Percentiles rank a stretch among this genome's conserved stretches.
phyloP scores from a whole-genome alignment of 2,797 vertebrate genomes.

The Carapus acus region DNA sequence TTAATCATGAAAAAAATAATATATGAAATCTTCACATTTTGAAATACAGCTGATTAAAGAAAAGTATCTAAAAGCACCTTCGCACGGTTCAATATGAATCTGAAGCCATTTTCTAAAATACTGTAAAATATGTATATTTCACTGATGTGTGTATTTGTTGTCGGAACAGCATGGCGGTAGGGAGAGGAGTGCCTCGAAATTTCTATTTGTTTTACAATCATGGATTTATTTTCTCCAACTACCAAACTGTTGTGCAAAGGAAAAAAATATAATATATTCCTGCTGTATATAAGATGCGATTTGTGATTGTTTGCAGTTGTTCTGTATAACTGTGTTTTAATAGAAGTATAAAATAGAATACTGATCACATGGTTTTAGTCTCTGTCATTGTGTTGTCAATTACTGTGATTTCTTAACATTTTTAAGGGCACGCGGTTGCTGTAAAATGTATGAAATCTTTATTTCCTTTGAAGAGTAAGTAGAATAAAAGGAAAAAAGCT shows the following conservation, averaged over 20 bases:
- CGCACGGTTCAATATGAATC: conserved; percentile 61
- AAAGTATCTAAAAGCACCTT: conserved; percentile 60
- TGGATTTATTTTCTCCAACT: conserved; percentile 72
- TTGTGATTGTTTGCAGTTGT: conserved; percentile 92
- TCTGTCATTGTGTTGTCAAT: conserved; percentile 48
- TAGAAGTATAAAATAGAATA: conserved; percentile 79
- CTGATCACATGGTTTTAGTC: conserved; percentile 51
- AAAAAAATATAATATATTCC: conserved; percentile 71
- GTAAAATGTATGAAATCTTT: conserved; percentile 41
- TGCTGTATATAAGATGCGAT: conserved; percentile 92
- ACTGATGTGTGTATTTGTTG: conserved; percentile 70
- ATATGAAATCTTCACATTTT: conserved; percentile 56
- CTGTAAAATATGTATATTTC: conserved; percentile 79
- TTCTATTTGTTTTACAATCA: conserved; percentile 66
- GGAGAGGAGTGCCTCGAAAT: conserved; percentile 64
- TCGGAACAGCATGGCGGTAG: conserved; percentile 60
- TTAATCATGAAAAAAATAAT: conserved; percentile 32
- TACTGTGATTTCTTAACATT: conserved; percentile 30
- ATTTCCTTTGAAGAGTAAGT: conserved; percentile 35
- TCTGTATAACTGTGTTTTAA: conserved; percentile 96
- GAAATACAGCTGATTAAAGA: conserved; percentile 50
- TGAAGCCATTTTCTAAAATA: conserved; percentile 78
- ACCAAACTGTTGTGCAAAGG: conserved; percentile 81
- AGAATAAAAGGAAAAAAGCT: conserved; percentile 32
- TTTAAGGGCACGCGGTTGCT: conserved; percentile 24